phyloP scores from a whole-genome alignment of 2,888 invertebrate species.

The Mesorhabditis belari region DNA sequence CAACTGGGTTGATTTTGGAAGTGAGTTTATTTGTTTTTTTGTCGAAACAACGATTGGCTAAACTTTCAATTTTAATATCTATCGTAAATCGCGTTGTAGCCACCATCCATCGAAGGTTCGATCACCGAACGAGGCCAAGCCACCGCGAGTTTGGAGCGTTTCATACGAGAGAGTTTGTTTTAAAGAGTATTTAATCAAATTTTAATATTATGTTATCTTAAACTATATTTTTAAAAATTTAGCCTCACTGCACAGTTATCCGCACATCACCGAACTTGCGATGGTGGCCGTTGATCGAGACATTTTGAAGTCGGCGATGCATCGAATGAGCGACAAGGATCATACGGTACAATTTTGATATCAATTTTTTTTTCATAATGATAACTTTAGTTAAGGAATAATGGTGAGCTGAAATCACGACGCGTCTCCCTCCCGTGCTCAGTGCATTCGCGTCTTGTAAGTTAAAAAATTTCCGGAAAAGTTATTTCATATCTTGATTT shows the following conservation, averaged over 20 bases:
- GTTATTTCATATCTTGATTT: background rate
- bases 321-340: slow-evolving; percentile 11
- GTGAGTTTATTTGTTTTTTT: no score
- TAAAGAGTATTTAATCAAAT: background rate
- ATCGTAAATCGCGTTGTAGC: no score
- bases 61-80: no score
- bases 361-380: slow-evolving; percentile 6
- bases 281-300: slow-evolving; percentile 36
- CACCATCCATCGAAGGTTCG: no score
- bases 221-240: no score
- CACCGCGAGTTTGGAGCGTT: background rate
- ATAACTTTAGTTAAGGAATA: background rate
- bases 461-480: slow-evolving; percentile 18
- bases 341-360: slow-evolving; percentile 1
- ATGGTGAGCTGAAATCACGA: background rate
- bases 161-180: background rate
- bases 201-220: slow-evolving; percentile 2
- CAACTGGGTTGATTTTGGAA: no score
- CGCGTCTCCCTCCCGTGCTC: background rate
- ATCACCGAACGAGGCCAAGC: background rate
- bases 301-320: slow-evolving; percentile 19
- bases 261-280: slow-evolving; percentile 40
- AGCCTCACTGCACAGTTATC: slow-evolving; percentile 15
- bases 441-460: background rate
- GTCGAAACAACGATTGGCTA: background rate